Conservation (phyloP, 2,797 vertebrate genomes). For the Emys orbicularis region DNA sequence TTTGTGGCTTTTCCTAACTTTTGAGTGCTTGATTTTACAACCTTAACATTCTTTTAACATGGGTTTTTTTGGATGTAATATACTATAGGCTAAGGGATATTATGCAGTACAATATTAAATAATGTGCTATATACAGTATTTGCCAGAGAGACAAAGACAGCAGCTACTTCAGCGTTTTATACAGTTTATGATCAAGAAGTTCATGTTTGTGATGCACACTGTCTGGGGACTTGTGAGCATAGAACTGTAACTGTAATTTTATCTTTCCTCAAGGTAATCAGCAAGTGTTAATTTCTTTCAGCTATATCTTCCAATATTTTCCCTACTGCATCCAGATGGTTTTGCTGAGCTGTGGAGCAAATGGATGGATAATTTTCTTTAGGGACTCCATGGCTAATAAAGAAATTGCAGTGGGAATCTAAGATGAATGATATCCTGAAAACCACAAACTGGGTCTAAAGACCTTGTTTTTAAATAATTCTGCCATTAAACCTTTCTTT, state of each 20-base stretch:
- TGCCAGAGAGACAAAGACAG: background rate
- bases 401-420: background rate
- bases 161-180: background rate
- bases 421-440: background rate
- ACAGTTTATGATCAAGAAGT: background rate
- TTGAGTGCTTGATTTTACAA: background rate
- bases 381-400: background rate
- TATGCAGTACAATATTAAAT: background rate
- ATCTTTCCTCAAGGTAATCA: background rate
- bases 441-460: background rate
- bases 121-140: background rate
- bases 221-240: constrained; percentile 5
- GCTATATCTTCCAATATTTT: constrained; percentile 35
- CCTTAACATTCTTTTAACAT: background rate
- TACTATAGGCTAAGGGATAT: background rate
- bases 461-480: background rate
- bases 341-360: constrained; percentile 42
- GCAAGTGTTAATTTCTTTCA: background rate
- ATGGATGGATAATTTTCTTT: constrained; percentile 24
- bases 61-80: background rate
- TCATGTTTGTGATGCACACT: background rate
- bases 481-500: background rate
- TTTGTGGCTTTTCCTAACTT: background rate
- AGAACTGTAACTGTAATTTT: background rate
- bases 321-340: background rate